Evolutionary conservation across 2,797 vertebrate genomes (phyloP).

Genomic region (Simalia tracyae): DNA sequence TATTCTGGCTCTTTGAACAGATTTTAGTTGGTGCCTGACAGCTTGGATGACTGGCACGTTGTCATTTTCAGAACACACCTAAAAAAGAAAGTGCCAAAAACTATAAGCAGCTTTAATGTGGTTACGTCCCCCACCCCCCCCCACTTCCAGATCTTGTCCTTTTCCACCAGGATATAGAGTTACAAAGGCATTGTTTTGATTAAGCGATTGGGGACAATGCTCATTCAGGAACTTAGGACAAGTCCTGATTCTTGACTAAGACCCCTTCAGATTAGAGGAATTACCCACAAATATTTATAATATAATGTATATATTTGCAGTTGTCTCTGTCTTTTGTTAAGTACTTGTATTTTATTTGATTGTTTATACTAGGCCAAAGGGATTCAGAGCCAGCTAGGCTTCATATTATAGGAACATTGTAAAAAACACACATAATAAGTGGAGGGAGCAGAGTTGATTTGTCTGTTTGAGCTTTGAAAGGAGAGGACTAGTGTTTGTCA

Average conservation of each 20-base stretch:
- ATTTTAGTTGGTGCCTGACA: conserved; percentile 71
- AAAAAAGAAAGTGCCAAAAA: conserved; percentile 72
- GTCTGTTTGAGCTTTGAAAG: background rate
- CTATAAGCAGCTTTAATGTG: conserved; percentile 60
- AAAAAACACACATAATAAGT: background rate
- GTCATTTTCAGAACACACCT: conserved; percentile 80
- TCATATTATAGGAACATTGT: background rate
- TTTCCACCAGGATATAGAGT: conserved; percentile 46
- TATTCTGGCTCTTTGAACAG: conserved; percentile 69
- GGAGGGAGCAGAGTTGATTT: background rate
- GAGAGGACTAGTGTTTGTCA: background rate
- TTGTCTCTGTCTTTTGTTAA: background rate
- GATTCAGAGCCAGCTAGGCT: background rate
- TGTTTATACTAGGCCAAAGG: background rate
- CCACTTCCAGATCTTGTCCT: conserved; percentile 48
- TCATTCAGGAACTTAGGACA: background rate
- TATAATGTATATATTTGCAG: background rate
- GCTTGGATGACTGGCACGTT: conserved; percentile 80
- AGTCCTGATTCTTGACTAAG: background rate
- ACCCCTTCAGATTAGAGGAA: background rate
- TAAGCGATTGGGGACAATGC: background rate
- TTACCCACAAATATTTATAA: background rate
- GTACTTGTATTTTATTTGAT: background rate
- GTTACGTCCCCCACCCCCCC: conserved; percentile 8
- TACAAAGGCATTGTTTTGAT: conserved; percentile 62